These are phyloP conservation scores for Neria commutata DNA, from an alignment of 2,888 invertebrate genomes.

Conservation along the genomic window DNA sequence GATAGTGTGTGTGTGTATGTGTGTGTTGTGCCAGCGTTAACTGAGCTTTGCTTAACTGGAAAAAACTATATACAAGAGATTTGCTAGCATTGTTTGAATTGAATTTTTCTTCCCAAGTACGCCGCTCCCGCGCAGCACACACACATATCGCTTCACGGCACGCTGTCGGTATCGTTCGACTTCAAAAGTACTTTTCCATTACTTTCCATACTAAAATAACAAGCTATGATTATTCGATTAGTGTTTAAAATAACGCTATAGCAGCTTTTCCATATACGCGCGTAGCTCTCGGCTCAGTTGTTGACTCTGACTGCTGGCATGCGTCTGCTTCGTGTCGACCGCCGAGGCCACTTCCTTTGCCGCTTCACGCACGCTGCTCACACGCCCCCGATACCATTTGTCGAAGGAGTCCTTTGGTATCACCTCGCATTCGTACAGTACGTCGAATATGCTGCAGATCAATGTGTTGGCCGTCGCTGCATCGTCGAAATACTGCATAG, in stretches of 20 bases:
- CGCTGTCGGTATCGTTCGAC: too few species aligned
- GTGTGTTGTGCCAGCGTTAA: too few species aligned
- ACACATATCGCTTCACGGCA: too few species aligned
- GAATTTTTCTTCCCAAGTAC: too few species aligned
- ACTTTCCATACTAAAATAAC: neutral
- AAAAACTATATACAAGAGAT: too few species aligned
- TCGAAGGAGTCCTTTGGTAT: conserved; percentile 56
- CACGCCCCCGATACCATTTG: conserved; percentile 44
- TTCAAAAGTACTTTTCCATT: too few species aligned
- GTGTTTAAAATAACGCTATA: conserved; percentile 26
- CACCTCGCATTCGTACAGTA: conserved; percentile 53
- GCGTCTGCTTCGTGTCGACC: conserved; percentile 10
- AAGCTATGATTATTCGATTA: neutral
- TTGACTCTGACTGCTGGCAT: conserved; percentile 2
- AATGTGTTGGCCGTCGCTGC: conserved; percentile 43
- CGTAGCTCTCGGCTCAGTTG: conserved; percentile 27
- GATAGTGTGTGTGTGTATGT: too few species aligned
- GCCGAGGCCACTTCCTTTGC: conserved; percentile 18
- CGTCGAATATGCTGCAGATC: conserved; percentile 45
- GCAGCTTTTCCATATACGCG: conserved; percentile 31
- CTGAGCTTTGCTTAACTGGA: too few species aligned
- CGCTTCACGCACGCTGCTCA: conserved; percentile 5
- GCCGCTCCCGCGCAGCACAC: too few species aligned
- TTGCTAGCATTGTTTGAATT: too few species aligned
- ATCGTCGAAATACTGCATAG: conserved; percentile 43